Evolutionary conservation across 2,797 vertebrate genomes (phyloP).

Genomic region (Amblyopsis hoosieri): DNA sequence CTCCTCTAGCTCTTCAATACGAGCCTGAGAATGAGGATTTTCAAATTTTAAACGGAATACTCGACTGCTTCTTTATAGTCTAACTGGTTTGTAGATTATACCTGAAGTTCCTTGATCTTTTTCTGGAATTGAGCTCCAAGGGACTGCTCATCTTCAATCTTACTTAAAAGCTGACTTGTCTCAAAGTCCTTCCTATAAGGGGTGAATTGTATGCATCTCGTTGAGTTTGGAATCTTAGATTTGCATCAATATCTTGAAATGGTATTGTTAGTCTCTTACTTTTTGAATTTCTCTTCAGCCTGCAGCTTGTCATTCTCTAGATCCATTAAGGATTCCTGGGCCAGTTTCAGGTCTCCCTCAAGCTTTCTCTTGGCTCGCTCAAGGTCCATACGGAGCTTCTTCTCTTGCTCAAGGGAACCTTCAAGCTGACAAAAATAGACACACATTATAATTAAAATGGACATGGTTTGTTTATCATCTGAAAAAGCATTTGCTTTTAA

Average conservation of each 20-base stretch:
- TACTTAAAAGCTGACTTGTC: slow-evolving; percentile 82
- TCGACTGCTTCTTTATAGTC: background rate
- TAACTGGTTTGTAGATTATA: slow-evolving; percentile 24
- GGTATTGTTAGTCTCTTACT: slow-evolving; percentile 62
- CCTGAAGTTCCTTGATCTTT: slow-evolving; percentile 86
- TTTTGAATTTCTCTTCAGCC: slow-evolving; percentile 85
- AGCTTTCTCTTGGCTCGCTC: slow-evolving; percentile 86
- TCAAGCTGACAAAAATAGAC: slow-evolving; percentile 72
- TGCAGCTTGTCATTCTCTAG: slow-evolving; percentile 86
- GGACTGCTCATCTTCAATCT: slow-evolving; percentile 86
- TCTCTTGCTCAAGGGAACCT: slow-evolving; percentile 85
- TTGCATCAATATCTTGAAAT: background rate
- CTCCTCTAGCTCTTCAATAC: slow-evolving; percentile 77
- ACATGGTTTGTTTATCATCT: too few species aligned
- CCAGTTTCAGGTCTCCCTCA: slow-evolving; percentile 86
- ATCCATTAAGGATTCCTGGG: slow-evolving; percentile 83
- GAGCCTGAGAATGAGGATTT: slow-evolving; percentile 55
- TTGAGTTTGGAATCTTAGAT: background rate
- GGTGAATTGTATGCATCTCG: background rate
- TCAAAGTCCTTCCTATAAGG: slow-evolving; percentile 87
- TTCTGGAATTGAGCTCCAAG: slow-evolving; percentile 68
- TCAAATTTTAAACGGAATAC: background rate
- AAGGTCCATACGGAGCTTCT: slow-evolving; percentile 83
- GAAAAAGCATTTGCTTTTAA: too few species aligned
- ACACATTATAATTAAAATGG: too few species aligned